These are phyloP conservation scores for Lepus americanus DNA, from an alignment of 2,113 vertebrate genomes.

Conservation along the genomic window DNA sequence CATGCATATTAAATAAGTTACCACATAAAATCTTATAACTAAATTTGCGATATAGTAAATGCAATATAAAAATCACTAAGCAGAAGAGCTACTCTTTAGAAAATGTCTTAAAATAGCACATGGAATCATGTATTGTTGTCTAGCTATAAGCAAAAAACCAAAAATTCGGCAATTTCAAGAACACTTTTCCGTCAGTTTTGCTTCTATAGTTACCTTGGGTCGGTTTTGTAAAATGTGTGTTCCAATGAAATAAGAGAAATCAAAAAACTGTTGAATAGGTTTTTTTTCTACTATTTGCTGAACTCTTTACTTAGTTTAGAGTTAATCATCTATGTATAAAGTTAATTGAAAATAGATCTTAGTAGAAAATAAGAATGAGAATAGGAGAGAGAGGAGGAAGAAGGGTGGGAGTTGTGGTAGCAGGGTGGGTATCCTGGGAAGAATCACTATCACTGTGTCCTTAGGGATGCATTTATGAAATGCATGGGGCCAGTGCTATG, in stretches of 20 bases:
- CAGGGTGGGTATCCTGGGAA: no score
- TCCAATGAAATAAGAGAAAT: conserved; percentile 43
- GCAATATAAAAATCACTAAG: not conserved
- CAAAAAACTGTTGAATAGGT: no score
- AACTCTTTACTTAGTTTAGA: no score
- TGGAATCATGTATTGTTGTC: not conserved
- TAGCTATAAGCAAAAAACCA: not conserved
- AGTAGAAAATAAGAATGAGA: no score
- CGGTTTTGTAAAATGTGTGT: not conserved
- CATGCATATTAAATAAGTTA: not conserved
- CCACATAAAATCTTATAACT: not conserved
- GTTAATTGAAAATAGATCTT: no score
- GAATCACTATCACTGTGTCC: no score
- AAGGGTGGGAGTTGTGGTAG: no score
- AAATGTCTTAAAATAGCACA: not conserved
- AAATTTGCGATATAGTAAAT: not conserved
- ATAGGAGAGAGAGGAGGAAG: no score
- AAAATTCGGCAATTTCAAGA: not conserved
- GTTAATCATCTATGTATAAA: no score
- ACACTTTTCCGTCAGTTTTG: not conserved
- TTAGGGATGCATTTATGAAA: no score
- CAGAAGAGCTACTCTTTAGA: not conserved
- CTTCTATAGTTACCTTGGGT: not conserved
- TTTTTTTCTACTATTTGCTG: no score
- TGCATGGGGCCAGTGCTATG: no score